Evolutionary conservation across 2,113 vertebrate species (phyloP), one percentile per base, ranked within the genome.

Genomic region (Theristicus caerulescens): DNA sequence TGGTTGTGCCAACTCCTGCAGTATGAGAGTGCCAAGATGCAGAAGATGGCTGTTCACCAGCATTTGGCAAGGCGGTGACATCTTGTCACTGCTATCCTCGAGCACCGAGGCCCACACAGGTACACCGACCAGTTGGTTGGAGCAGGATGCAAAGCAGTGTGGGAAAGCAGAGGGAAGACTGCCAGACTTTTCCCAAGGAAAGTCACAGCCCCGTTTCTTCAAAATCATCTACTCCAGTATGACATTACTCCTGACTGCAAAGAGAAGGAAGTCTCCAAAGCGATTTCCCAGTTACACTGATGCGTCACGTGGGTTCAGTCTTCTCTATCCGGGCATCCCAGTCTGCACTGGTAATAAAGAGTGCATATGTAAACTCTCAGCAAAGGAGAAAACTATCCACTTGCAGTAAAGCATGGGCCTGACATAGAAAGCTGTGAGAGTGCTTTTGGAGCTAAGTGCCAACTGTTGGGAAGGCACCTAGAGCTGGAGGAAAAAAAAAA

Each of bases 1-100:
- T 36, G 70, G 70, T 67, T 91, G 90, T 96, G 96, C 94, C 96
- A 97, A 31, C 57, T 95, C 66, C 85, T 72, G 94, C 74, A 86
- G 84, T 20, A 52, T 0, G 14, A 72, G 69, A 40, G 49, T 61
- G 81, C 94, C 93, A 95, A 94, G 94, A 92, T 73, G 7, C 87
- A 89, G 78, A 73, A 85, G 13, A 1, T 91, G 90, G 94, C 96
- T 91, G 82, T 10, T 94, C 78, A 93, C 70, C 87, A 94, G 92
- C 94, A 76, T 64, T 89, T 91, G 95, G 96, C 94, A 96, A 80
- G 82, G 84, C 25, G 0, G 58, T 85, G 90, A 96, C 94, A 82
- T 77, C 93, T 82, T 61, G 71, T 96, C 94, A 90, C 62, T 6
- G 22, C 92, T 26, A 1, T 76, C 87, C 74, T 27, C 40, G 74